phyloP scores from a whole-genome alignment of 2,113 vertebrate genomes.

The Nematolebias whitei region DNA sequence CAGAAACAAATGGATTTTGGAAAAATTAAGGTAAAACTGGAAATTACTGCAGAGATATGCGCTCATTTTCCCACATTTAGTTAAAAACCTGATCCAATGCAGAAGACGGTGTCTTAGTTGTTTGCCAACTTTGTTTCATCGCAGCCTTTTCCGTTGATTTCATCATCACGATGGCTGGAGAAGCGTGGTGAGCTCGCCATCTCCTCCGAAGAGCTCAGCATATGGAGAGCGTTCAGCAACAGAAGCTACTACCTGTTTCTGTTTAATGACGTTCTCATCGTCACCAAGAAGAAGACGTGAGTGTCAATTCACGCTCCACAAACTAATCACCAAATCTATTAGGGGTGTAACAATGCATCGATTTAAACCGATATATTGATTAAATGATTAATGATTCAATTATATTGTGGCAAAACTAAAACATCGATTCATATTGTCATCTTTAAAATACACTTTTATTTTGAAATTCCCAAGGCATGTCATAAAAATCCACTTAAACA shows the following conservation, averaged over 20 bases:
- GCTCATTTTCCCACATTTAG: not conserved
- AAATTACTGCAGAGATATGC: not conserved
- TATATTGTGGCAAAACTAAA: too few species aligned
- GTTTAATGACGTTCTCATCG: constrained; percentile 91
- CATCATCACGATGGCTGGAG: constrained; percentile 89
- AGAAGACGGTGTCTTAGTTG: not conserved
- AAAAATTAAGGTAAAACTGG: constrained; percentile 88
- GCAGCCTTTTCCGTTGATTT: constrained; percentile 89
- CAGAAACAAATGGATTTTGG: constrained; percentile 95
- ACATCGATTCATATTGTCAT: too few species aligned
- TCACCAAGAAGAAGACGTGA: constrained; percentile 95
- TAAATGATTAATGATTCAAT: too few species aligned
- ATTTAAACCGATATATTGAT: too few species aligned
- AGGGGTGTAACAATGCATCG: too few species aligned
- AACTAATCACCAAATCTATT: not conserved
- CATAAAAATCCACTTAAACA: too few species aligned
- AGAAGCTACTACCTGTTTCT: constrained; percentile 88
- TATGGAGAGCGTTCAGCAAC: constrained; percentile 85
- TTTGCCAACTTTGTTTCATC: constrained; percentile 1
- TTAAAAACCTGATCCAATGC: not conserved
- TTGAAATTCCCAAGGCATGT: too few species aligned
- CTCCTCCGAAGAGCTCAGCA: constrained; percentile 82
- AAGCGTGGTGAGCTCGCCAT: constrained; percentile 87
- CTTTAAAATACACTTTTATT: too few species aligned
- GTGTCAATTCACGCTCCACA: not conserved